Evolutionary conservation across 2,113 vertebrate genomes (phyloP).

Genomic region (Perca fluviatilis): DNA sequence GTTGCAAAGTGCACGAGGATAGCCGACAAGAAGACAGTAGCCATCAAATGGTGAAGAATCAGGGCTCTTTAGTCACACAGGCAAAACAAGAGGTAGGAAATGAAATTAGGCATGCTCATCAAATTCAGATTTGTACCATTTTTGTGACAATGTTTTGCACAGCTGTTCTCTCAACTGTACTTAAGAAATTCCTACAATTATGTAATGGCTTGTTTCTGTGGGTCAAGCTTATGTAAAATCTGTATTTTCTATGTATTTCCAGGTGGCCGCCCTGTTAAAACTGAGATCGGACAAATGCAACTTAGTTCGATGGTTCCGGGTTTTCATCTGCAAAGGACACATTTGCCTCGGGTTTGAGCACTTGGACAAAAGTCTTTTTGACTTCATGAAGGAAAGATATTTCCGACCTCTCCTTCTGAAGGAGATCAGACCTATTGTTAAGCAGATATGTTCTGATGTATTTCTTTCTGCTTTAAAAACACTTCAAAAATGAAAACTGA

Average conservation of each 20-base stretch:
- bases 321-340: not conserved
- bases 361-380: constrained; percentile 21
- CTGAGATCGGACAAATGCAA: not conserved
- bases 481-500: not conserved
- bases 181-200: not conserved
- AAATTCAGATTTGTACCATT: not conserved
- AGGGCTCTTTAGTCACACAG: rapidly evolving
- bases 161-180: too few species aligned
- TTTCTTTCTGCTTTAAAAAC: not conserved
- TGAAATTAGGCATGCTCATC: not conserved
- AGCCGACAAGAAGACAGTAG: not conserved
- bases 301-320: not conserved
- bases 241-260: not conserved
- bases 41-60: constrained; percentile 28
- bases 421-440: constrained; percentile 18
- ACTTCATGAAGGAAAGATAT: constrained; percentile 7
- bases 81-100: constrained; percentile 9
- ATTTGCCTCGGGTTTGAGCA: constrained; percentile 38
- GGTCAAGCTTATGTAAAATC: not conserved
- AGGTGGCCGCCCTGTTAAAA: not conserved
- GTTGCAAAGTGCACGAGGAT: constrained; percentile 6
- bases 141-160: not conserved
- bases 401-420: not conserved
- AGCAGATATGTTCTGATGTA: constrained; percentile 14
- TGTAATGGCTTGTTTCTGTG: not conserved